These are phyloP conservation scores for Acipenser transmontanus DNA, from an alignment of 2,797 vertebrate genomes.

Conservation along the genomic window DNA sequence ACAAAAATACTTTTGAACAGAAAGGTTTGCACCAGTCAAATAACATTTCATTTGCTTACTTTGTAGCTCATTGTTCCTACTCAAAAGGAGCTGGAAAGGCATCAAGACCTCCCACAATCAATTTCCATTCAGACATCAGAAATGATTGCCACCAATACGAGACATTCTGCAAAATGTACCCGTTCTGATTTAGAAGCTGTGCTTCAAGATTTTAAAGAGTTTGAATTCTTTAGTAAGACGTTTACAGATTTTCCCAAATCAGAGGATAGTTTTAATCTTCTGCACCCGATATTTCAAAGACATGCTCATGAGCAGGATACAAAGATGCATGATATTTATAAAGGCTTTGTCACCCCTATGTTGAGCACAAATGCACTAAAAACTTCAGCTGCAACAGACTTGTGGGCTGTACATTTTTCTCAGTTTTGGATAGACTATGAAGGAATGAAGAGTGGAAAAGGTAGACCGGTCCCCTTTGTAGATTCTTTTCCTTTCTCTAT, in stretches of 20 bases:
- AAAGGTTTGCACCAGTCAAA: too few relatives aligned
- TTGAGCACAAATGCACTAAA: conserved; percentile 75
- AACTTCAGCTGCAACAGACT: conserved; percentile 77
- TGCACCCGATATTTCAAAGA: conserved; percentile 82
- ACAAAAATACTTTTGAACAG: too few relatives aligned
- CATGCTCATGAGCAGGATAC: conserved; percentile 92
- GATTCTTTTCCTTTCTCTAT: conserved; percentile 90
- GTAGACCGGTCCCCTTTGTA: conserved; percentile 82
- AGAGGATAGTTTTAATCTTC: conserved; percentile 58
- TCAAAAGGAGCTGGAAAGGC: conserved; percentile 69
- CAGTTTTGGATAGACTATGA: conserved; percentile 98
- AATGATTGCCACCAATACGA: conserved; percentile 92
- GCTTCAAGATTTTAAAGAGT: conserved; percentile 84
- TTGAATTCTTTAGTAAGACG: conserved; percentile 74
- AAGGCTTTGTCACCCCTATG: conserved; percentile 68
- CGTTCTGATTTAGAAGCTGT: conserved; percentile 85
- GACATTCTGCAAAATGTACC: conserved; percentile 79
- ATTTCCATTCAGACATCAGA: conserved; percentile 93
- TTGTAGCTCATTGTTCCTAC: conserved; percentile 83
- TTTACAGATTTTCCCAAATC: conserved; percentile 67
- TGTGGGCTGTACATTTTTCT: conserved; percentile 89
- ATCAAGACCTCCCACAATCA: conserved; percentile 79
- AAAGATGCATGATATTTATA: conserved; percentile 83
- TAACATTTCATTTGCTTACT: not conserved
- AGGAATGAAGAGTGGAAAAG: conserved; percentile 76